These are phyloP conservation scores for Diorhabda elongata DNA, from an alignment of 1,140 invertebrate species.

Conservation along the genomic window DNA sequence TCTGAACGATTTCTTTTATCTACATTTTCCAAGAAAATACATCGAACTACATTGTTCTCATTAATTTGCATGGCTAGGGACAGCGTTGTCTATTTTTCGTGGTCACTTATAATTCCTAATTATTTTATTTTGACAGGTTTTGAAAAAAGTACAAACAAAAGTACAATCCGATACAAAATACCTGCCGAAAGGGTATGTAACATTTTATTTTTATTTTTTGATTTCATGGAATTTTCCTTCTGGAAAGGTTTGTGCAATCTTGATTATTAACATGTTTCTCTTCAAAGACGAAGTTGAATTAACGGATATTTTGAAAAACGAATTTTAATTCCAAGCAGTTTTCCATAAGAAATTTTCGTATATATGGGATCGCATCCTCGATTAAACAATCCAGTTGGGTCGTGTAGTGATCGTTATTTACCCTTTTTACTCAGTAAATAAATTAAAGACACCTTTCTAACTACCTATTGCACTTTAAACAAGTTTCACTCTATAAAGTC, in stretches of 20 bases:
- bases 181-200: constrained; percentile 29
- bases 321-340: neutral
- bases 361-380: no score
- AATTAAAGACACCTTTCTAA: no score
- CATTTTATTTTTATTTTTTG: constrained; percentile 27
- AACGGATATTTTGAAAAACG: constrained; percentile 1
- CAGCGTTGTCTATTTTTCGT: neutral
- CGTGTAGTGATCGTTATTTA: no score
- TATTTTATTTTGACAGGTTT: constrained; percentile 31
- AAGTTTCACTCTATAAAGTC: no score
- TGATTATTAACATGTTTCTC: constrained; percentile 22
- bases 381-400: no score
- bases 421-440: no score
- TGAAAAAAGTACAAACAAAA: constrained; percentile 16
- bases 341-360: neutral
- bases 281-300: constrained; percentile 19
- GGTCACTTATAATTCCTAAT: neutral
- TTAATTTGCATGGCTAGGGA: constrained; percentile 1
- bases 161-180: constrained; percentile 25
- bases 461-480: no score
- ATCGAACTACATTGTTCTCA: neutral
- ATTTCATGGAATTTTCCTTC: constrained; percentile 21
- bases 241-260: constrained; percentile 26
- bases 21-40: constrained; percentile 16
- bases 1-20: no score